These are phyloP conservation scores for Isotomurus palustris DNA, from an alignment of 2,888 invertebrate species.

Conservation along the genomic window DNA sequence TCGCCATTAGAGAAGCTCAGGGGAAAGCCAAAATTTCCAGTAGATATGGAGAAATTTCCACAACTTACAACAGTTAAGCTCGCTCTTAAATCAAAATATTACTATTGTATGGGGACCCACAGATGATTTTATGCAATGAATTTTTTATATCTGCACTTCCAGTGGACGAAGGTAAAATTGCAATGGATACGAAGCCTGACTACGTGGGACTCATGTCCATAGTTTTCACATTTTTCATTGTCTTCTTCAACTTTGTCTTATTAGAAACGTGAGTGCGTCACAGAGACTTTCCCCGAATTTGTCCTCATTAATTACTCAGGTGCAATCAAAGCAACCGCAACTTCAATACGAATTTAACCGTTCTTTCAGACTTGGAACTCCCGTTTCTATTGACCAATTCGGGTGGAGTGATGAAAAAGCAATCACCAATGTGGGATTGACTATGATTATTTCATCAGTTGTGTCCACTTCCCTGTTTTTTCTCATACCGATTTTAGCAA, in stretches of 20 bases:
- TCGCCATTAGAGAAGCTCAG: slow-evolving; percentile 73
- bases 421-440: slow-evolving; percentile 72
- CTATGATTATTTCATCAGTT: slow-evolving; percentile 76
- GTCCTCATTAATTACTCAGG: too few relatives aligned
- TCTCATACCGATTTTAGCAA: slow-evolving; percentile 64
- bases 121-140: slow-evolving; percentile 7
- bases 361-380: slow-evolving; percentile 63
- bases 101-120: neutral
- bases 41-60: slow-evolving; percentile 14
- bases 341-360: too few relatives aligned
- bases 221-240: slow-evolving; percentile 73
- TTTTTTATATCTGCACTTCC: slow-evolving; percentile 7
- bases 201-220: slow-evolving; percentile 72
- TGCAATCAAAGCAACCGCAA: too few relatives aligned
- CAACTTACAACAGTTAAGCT: slow-evolving; percentile 14
- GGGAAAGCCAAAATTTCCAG: slow-evolving; percentile 48
- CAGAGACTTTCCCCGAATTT: too few relatives aligned
- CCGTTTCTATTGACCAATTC: slow-evolving; percentile 80
- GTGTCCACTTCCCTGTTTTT: slow-evolving; percentile 67
- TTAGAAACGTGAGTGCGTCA: slow-evolving; percentile 66
- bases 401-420: slow-evolving; percentile 75
- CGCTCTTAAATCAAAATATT: slow-evolving; percentile 10
- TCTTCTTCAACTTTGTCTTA: slow-evolving; percentile 82
- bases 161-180: slow-evolving; percentile 1
- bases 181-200: slow-evolving; percentile 62